Evolutionary conservation across 2,888 invertebrate species (phyloP), one percentile per base, ranked within the genome.

Genomic region (Hesperia comma): DNA sequence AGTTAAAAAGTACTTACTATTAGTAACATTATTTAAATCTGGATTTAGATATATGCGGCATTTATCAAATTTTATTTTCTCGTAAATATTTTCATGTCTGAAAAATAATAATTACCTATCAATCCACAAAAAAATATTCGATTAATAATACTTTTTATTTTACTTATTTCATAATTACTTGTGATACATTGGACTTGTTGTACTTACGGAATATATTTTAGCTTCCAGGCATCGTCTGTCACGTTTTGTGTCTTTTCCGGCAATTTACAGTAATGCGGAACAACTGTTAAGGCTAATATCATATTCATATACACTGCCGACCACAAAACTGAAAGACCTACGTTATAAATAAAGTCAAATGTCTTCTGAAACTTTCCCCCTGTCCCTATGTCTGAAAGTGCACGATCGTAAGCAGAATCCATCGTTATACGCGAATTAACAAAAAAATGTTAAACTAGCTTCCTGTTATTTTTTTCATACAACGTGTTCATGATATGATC

Each of bases 351-450:
- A n/a, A 86, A 60, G 75, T 90, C 89, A 74, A 86, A 90, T 63
- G 78, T 78, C 67, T 76, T 83, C 79, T 94, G 93, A 77, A 86
- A 93, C 68, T 72, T 80, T 53, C 92, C 92, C 75, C 85, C 84
- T 53, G 83, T 75, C 33, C 89, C 88, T 58, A 93, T 76, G 77
- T 86, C 82, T 66, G 43, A 43, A 14, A 88, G 77, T 49, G 83
- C 85, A 49, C 80, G 80, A 57, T 85, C 83, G 69, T 84, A 87
- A 19, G 78, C 69, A 40, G 81, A 78, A 68, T 81, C 77, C 86
- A 87, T 87, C 51, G 66, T 33, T n/a, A 17, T 37, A 14, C 21
- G 51, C n/a, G 61, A 37, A 37, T 5, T 17, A 7, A 54, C 33
- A 54, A 17, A 6, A 8, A 17, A 46, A 46, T 6, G 7, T 46